Base-by-base conservation (phyloP, 2,797 vertebrate species). In the Ctenopoma multispine region DNA sequence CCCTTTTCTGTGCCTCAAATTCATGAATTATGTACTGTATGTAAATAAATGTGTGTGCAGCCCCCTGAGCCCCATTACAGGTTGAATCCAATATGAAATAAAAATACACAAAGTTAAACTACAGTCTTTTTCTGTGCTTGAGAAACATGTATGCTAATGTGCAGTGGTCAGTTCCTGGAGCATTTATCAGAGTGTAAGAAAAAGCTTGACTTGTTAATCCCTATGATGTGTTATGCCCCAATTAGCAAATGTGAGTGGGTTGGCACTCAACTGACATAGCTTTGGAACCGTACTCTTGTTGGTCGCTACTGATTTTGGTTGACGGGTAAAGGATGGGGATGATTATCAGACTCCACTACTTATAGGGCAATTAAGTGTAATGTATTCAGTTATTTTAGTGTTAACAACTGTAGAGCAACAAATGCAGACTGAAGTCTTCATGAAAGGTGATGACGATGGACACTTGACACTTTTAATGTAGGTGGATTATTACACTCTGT, bases 11-110 rank as follows among this genome's bases (percentile, higher is more conserved):
- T 63, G 57, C 31, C 59, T 63, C 44, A 46, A 58, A 47, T 53
- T 60, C 14, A 74, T 83, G 66, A 60, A 73, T 80, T 56, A 83
- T 77, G 58, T 34, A 34, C 31, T 34, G 31, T 11, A 71, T 68
- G 23, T n/a, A 38, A 43, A 63, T 63, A 71, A 71, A 54, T 63
- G 44, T 43, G 31, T 3, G 14, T 38, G 53, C 49, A 40, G 34
- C 58, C 66, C 61, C 20, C 65, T 29, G 69, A 73, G 66, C 43
- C 57, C 69, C 17, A 48, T 74, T 71, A 74, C 58, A 67, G 12
- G 44, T 61, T 15, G 31, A 74, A 62, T 69, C 67, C 60, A 65
- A 14, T 69, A 34, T 58, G 62, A 75, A 80, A 59, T 43, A 43
- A 61, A n/a, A 69, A 61, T 56, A 17, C 31, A 70, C 34, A 63